Evolutionary conservation across 2,797 vertebrate species (phyloP).

Genomic region (Hoplostethus atlanticus): DNA sequence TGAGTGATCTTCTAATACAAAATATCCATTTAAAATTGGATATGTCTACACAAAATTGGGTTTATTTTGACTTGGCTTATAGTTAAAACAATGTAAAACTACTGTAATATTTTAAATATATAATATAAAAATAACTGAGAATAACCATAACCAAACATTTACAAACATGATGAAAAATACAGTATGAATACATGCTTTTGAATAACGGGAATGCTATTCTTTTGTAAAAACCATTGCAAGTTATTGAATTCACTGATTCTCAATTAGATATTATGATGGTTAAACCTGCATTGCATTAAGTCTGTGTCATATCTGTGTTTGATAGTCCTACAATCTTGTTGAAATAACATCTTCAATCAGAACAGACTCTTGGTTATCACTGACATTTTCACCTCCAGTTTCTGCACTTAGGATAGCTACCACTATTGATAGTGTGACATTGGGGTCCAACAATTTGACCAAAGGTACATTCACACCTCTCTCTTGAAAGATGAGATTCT

Average conservation of each 20-base stretch:
- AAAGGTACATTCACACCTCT: conserved; percentile 85
- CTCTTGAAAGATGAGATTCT: conserved; percentile 85
- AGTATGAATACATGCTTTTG: not conserved
- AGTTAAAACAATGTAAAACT: conserved; percentile 4
- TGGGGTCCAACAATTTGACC: conserved; percentile 87
- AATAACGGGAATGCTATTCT: not conserved
- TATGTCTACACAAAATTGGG: not conserved
- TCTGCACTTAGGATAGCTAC: conserved; percentile 73
- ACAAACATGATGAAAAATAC: not conserved
- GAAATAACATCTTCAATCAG: conserved; percentile 15
- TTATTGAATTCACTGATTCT: not conserved
- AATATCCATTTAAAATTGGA: not conserved
- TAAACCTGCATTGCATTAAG: not conserved
- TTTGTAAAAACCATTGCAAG: not conserved
- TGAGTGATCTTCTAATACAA: not conserved
- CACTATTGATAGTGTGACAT: conserved; percentile 80
- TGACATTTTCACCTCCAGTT: not conserved
- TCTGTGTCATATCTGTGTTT: not conserved
- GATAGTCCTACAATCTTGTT: conserved; percentile 60
- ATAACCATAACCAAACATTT: not conserved
- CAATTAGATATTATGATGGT: not conserved
- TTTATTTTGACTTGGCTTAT: not conserved
- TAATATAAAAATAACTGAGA: not conserved
- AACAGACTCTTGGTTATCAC: conserved; percentile 8
- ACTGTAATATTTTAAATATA: not conserved